Evolutionary conservation across 2,797 vertebrate species (phyloP).

Genomic region (Arremon aurantiirostris): DNA sequence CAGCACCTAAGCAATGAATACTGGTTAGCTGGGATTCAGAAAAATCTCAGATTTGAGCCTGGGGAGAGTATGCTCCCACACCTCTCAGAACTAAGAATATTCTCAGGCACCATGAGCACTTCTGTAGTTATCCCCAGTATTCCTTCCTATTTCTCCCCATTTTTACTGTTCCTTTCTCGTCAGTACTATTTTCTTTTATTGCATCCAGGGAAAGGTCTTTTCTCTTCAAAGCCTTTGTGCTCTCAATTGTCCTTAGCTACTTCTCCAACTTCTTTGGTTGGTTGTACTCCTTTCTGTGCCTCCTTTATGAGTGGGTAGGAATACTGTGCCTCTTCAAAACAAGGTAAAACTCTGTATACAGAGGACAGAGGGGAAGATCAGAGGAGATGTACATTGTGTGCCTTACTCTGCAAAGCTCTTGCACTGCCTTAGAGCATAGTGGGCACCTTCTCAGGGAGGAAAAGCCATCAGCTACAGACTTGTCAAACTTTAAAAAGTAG

Average conservation of each 20-base stretch:
- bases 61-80: neutral
- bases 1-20: neutral
- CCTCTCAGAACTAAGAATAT: neutral
- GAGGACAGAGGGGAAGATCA: neutral
- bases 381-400: neutral
- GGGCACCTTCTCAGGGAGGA: neutral
- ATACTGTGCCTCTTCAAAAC: neutral
- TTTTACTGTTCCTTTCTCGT: neutral
- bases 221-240: neutral
- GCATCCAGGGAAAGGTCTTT: neutral
- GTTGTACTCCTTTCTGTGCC: neutral
- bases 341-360: neutral
- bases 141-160: neutral
- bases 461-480: neutral
- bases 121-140: neutral
- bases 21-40: neutral
- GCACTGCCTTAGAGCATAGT: neutral
- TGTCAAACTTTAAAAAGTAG: neutral
- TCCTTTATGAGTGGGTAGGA: neutral
- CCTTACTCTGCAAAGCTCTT: neutral
- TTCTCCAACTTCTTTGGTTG: neutral
- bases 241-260: neutral
- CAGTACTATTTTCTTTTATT: neutral
- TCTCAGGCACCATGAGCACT: neutral
- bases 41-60: neutral